Conservation (phyloP, 2,113 vertebrate genomes). For the Conger conger region DNA sequence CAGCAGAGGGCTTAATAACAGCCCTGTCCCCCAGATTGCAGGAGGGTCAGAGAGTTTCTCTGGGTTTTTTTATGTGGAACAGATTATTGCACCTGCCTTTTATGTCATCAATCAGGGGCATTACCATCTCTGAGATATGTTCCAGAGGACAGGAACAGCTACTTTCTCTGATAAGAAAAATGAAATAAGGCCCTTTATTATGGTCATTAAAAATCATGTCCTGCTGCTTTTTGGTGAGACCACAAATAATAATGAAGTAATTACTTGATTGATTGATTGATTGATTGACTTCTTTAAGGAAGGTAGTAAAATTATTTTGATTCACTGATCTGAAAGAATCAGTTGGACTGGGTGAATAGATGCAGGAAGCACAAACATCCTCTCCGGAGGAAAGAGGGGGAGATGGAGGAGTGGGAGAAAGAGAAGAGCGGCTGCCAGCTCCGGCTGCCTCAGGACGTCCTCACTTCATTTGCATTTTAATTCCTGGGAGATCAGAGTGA, state of each 20-base stretch:
- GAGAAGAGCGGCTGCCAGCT: neutral
- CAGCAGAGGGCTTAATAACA: no score
- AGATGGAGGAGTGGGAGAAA: neutral
- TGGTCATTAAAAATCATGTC: neutral
- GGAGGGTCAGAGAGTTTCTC: no score
- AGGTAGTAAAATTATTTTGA: no score
- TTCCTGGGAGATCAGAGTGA: slow-evolving; percentile 20
- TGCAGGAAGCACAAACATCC: neutral
- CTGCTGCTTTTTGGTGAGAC: neutral
- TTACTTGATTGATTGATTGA: neutral
- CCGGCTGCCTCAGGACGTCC: neutral
- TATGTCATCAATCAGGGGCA: slow-evolving; percentile 2
- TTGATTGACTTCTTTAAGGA: no score
- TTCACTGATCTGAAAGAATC: no score
- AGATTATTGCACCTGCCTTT: neutral
- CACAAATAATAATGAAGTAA: neutral
- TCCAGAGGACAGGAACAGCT: neutral
- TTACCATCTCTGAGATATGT: neutral
- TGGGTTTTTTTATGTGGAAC: neutral
- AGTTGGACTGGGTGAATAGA: neutral
- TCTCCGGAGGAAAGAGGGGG: neutral
- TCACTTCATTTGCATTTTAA: slow-evolving; percentile 27
- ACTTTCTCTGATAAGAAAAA: neutral
- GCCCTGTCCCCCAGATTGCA: no score
- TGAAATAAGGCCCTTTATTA: neutral